Conservation (phyloP, 2,113 vertebrate genomes). For the Anguilla japonica region DNA sequence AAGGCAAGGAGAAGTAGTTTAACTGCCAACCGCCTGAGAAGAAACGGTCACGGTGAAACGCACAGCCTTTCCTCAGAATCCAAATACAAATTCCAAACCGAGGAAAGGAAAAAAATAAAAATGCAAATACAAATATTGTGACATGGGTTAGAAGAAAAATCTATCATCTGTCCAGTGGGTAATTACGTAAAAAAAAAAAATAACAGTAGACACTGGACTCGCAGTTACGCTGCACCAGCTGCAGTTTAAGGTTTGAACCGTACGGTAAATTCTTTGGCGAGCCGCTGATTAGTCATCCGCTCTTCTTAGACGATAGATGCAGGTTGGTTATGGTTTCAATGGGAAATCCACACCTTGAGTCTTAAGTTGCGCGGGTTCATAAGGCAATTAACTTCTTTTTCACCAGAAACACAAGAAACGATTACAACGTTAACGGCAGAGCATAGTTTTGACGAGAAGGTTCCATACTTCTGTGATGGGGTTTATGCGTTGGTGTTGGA, state of each 20-base stretch:
- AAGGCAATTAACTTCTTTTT: constrained; percentile 4
- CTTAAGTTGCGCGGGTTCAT: constrained; percentile 21
- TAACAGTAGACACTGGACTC: not conserved
- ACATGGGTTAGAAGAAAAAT: constrained; percentile 17
- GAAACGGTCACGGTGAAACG: constrained; percentile 58
- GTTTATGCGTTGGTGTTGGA: constrained; percentile 9
- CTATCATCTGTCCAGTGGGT: constrained; percentile 18
- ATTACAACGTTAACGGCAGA: not conserved
- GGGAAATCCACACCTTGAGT: constrained; percentile 24
- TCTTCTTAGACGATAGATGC: constrained; percentile 31
- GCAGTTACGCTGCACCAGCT: constrained; percentile 6
- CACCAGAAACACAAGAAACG: not conserved
- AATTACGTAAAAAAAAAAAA: not conserved
- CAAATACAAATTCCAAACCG: constrained; percentile 11
- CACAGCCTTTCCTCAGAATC: constrained; percentile 9
- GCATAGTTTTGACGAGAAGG: constrained; percentile 11
- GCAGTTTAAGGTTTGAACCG: constrained; percentile 9
- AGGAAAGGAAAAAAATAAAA: constrained; percentile 45
- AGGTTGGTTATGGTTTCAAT: constrained; percentile 11
- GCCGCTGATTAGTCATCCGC: constrained; percentile 14
- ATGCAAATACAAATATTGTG: constrained; percentile 1
- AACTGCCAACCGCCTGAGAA: constrained; percentile 61
- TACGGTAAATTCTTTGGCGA: constrained; percentile 8
- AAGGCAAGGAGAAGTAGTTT: constrained; percentile 15
- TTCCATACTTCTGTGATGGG: constrained; percentile 14